Percentiles rank a stretch among this genome's conserved stretches.
Evolutionary conservation across 2,888 invertebrate species (phyloP).

Genomic region (Microdon myrmicae): DNA sequence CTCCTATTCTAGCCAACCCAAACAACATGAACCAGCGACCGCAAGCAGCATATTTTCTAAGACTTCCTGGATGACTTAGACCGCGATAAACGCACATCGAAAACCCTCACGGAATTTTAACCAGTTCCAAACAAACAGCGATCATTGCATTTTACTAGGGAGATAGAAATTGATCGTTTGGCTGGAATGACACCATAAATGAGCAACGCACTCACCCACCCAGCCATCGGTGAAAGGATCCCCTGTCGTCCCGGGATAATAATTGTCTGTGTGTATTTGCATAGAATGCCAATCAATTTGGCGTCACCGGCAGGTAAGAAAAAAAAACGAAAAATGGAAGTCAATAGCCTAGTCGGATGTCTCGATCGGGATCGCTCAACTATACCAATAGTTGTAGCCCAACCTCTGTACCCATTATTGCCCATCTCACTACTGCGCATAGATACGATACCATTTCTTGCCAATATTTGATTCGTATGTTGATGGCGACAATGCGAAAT

Average conservation of each 20-base stretch:
- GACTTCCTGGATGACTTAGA: constrained; percentile 45
- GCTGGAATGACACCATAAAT: constrained; percentile 7
- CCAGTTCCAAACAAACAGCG: constrained; percentile 33
- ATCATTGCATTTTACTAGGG: constrained; percentile 28
- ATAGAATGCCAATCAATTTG: constrained; percentile 50
- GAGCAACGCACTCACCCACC: neutral
- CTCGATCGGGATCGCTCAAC: constrained; percentile 5
- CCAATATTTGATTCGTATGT: constrained; percentile 34
- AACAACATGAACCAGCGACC: constrained; percentile 31
- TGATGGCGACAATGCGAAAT: constrained; percentile 20
- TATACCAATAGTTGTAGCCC: too few relatives aligned
- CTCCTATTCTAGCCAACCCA: constrained; percentile 9
- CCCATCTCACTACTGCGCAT: constrained; percentile 37
- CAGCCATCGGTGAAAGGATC: constrained; percentile 18
- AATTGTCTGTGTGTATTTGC: constrained; percentile 45
- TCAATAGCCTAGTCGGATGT: constrained; percentile 8
- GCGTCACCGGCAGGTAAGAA: constrained; percentile 39
- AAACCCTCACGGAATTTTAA: constrained; percentile 41
- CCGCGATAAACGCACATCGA: constrained; percentile 18
- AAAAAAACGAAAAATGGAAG: constrained; percentile 11
- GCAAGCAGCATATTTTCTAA: constrained; percentile 35
- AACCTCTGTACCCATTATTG: constrained; percentile 19
- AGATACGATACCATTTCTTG: constrained; percentile 14
- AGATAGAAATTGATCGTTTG: constrained; percentile 12
- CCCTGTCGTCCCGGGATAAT: constrained; percentile 21